Base-by-base conservation (phyloP, 2,113 vertebrate genomes). In the Saccopteryx leptura region DNA sequence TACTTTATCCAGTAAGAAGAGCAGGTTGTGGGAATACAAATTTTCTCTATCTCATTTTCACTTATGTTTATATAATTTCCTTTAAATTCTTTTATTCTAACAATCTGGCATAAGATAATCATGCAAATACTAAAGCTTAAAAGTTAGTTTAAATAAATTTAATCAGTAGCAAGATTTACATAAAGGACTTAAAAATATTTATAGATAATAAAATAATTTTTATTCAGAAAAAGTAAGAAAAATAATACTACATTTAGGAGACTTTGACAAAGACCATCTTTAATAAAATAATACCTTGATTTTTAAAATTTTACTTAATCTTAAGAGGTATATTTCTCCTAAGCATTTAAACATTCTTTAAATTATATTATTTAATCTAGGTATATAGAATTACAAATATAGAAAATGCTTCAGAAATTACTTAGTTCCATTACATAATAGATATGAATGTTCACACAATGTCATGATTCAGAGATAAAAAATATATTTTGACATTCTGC, bases 101-200 rank as follows among this genome's bases (percentile, higher is more conserved):
- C 12, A 81, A 26, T 89, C 75, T 56, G 9, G 4, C 26, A 31
- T 28, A 48, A 78, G 28, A 4, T 60, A 24, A 4, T 4, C 46
- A 63, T n/a, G 10, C 7, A 86, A 72, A 79, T 19, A 68, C 74
- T 46, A 28, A 93, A 74, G 1, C 3, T 72, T 81, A 86, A n/a
- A n/a, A 78, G 60, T 48, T 72, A 33, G 26, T 7, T 60, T 76
- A 58, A 85, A 88, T 72, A 88, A 58, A 39, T 78, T 33, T 72
- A 76, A 81, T 46, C 24, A 66, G 21, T 85, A 92, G 50, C 0
- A 72, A 2, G 6, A 74, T 76, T 74, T 56, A 28, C 9, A 28
- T 56, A 79, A 58, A 78, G 48, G 91, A 84, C 9, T 86, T 87
- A 18, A 83, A 94, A 87, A 24, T 76, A 93, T 87, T 13, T 84